Conservation (phyloP, 2,113 vertebrate species). For the Spermophilus dauricus region DNA sequence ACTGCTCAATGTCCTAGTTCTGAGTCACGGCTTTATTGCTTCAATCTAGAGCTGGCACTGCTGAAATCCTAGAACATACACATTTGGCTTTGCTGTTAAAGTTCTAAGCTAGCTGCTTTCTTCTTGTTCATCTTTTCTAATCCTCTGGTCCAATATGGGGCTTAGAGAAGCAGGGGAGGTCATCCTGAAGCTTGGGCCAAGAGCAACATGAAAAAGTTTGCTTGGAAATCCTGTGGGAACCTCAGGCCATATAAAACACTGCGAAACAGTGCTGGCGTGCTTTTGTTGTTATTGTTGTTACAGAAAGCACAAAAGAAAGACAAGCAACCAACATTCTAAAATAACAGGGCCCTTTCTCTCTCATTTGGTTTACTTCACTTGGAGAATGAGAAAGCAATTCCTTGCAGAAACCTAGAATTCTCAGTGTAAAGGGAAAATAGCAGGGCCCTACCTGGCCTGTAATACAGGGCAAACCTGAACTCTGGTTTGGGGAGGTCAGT, state of each 20-base stretch:
- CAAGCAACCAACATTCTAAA: neutral
- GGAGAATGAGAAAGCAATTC: neutral
- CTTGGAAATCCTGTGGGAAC: neutral
- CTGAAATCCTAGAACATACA: conserved; percentile 15
- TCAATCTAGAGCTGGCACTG: neutral
- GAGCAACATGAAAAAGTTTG: conserved; percentile 1
- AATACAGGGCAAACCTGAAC: neutral
- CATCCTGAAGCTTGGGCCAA: neutral
- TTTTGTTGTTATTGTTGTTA: neutral
- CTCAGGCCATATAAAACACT: neutral
- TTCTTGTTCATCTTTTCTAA: conserved; percentile 66
- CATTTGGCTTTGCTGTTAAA: neutral
- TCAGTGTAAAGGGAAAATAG: neutral
- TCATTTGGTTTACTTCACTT: neutral
- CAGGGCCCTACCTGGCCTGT: neutral
- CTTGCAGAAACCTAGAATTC: neutral
- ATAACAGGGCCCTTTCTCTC: neutral
- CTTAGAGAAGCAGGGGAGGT: conserved; percentile 54
- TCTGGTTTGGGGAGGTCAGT: neutral
- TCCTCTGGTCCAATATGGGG: conserved; percentile 15
- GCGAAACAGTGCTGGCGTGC: neutral
- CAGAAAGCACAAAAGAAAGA: neutral
- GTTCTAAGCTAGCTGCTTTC: conserved; percentile 55
- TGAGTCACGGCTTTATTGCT: neutral
- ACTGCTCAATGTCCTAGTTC: neutral